Base-by-base conservation (phyloP, 2,888 invertebrate genomes). In the Dexiosoma caninum region DNA sequence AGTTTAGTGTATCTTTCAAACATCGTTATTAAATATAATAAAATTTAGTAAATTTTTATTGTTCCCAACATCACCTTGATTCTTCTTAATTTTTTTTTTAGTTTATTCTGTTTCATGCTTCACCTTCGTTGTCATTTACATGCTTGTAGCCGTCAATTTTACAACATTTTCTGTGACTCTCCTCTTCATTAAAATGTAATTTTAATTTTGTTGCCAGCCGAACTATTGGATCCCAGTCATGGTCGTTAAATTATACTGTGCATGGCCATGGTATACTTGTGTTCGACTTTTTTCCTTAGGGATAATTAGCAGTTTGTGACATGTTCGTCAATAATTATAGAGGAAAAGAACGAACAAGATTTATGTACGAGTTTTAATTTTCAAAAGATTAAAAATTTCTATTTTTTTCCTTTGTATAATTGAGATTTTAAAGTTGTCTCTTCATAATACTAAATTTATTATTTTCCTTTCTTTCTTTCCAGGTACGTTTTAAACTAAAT, bases 231-330 rank as follows among this genome's bases (percentile, higher is more conserved):
- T 53, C 2, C 35, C 67, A 23, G 64, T 57, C 64, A 57, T 59
- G 40, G 16, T 12, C 32, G 5, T 53, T 37, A 27, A 64, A 35
- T 64, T 35, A 30, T 35, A 19, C 72, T 60, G 30, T 66, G 32
- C 51, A 60, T 12, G 9, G 23, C 27, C 1, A 14, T 60, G 21
- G n/a, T 64, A 12, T 57, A 27, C 46, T 16, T 32, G 35, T 16
- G 12, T 40, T 23, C 8, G 44, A 59, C 57, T 53, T 44, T 21
- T 55, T 53, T 23, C 69, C 42, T 62, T 30, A 70, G 44, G 44
- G 53, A 62, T 77, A 74, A 81, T 81, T 81, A 55, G 64, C 57
- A 51, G 64, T 74, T 77, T 62, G 53, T 59, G 67, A 59, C 69
- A 74, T 59, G 57, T 44, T 72, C 64, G 10, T 66, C 42, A 75